Percentiles rank a stretch among this genome's conserved stretches.
Conservation (phyloP, 2,113 vertebrate species). For the Himantopus leucocephalus region DNA sequence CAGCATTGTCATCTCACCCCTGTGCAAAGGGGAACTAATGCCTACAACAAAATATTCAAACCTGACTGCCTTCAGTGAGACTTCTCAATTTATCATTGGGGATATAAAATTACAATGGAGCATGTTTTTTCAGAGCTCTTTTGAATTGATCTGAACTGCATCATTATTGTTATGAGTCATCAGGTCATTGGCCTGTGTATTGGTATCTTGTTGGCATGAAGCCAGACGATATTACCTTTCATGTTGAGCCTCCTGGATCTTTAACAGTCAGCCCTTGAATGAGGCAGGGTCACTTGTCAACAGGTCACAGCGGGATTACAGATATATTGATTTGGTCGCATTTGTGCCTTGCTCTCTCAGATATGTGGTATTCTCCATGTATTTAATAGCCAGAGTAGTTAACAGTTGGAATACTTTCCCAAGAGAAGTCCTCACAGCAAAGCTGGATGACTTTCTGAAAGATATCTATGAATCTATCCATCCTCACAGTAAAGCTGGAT, state of each 20-base stretch:
- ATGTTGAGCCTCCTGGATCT: background rate
- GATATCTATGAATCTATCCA: background rate
- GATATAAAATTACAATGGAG: background rate
- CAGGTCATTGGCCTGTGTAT: background rate
- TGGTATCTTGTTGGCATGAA: background rate
- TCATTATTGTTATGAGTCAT: background rate
- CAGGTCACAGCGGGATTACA: background rate
- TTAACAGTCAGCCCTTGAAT: background rate
- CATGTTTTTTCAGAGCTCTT: background rate
- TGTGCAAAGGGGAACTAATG: background rate
- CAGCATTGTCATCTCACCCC: background rate
- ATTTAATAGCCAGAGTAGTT: background rate
- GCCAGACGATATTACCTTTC: background rate
- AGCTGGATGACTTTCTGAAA: background rate
- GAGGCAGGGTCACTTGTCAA: background rate
- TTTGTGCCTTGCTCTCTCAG: background rate
- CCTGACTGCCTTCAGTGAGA: background rate
- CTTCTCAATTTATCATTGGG: background rate
- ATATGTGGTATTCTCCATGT: background rate
- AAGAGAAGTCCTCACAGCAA: background rate
- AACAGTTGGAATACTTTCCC: background rate
- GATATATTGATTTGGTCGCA: background rate
- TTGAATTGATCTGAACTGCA: background rate
- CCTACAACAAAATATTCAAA: background rate
- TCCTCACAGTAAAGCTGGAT: background rate